Conservation (phyloP, 2,797 vertebrate genomes). For the Acanthornis magna region DNA sequence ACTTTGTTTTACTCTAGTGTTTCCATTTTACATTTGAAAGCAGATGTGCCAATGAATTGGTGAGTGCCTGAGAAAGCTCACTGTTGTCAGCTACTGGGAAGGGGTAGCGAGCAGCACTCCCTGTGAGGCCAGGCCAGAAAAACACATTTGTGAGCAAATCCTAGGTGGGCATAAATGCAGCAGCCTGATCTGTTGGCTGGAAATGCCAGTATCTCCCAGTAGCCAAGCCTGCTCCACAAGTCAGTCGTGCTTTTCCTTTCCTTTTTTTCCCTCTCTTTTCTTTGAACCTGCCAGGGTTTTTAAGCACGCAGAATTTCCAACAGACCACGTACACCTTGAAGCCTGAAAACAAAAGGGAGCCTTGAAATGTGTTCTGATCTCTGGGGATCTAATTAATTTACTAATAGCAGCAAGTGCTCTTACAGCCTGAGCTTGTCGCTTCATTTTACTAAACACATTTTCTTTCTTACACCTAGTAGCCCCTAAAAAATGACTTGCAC, state of each 20-base stretch:
- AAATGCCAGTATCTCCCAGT: neutral
- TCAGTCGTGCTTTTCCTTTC: neutral
- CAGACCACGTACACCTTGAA: neutral
- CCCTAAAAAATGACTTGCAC: neutral
- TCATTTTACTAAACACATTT: conserved; percentile 14
- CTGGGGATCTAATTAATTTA: conserved; percentile 66
- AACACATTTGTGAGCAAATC: neutral
- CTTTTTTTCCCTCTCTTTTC: neutral
- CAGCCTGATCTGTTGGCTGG: neutral
- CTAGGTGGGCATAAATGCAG: neutral
- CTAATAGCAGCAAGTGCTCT: conserved; percentile 43
- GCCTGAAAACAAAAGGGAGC: conserved; percentile 34
- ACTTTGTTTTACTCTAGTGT: neutral
- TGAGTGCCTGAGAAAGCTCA: neutral
- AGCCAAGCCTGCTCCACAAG: neutral
- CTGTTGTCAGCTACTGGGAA: neutral
- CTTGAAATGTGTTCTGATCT: conserved; percentile 47
- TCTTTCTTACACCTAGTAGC: neutral
- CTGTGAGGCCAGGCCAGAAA: neutral
- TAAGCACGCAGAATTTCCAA: conserved; percentile 1
- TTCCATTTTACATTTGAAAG: conserved; percentile 10
- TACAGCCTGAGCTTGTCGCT: conserved; percentile 19
- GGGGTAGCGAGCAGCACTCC: neutral
- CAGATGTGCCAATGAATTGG: neutral
- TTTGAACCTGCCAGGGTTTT: neutral